Evolutionary conservation across 2,113 vertebrate genomes (phyloP), one percentile per base, ranked within the genome.

Genomic region (Macquaria ambigua): DNA sequence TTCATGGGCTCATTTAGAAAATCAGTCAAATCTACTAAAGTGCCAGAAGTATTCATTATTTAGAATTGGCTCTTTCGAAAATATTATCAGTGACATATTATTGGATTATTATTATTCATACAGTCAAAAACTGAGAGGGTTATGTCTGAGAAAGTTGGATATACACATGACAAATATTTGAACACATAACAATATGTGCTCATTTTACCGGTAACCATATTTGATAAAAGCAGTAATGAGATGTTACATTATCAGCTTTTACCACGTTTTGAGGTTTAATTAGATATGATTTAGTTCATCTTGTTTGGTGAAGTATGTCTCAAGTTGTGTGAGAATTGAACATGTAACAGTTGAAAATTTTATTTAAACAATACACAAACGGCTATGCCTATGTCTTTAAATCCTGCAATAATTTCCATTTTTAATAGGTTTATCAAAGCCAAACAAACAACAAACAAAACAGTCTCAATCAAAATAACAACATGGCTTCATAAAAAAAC

Each of bases 381-480:
- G 5, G 34, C 34, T n/a, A n/a, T n/a, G n/a, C n/a, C n/a, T n/a
- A 56, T 34, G 64, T 75, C 46, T 85, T 53, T 41, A 72, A 71
- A 55, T 52, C 10, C n/a, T 66, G 31, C 48, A n/a, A n/a, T 23
- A 72, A 77, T 56, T 76, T 84, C 11, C 31, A 61, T 74, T 71
- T 69, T 83, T 64, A 59, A 74, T 21, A 67, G 25, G 23, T 77
- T 68, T 52, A 74, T 84, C 63, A 48, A 89, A 74, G 28, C 25
- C 52, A 76, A 72, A 63, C 6, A 41, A 63, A 79, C 37, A 25
- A 64, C 21, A 87, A 67, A 70, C 20, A 39, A 87, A 67, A 70
- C 20, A 39, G 20, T 21, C 62, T 77, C 5, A 37, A n/a, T n/a
- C n/a, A n/a, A n/a, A n/a, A 56, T 11, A 79, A 74, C 48, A 81